Base-by-base conservation (phyloP, 1,140 invertebrate species). In the Heliconius melpomene region DNA sequence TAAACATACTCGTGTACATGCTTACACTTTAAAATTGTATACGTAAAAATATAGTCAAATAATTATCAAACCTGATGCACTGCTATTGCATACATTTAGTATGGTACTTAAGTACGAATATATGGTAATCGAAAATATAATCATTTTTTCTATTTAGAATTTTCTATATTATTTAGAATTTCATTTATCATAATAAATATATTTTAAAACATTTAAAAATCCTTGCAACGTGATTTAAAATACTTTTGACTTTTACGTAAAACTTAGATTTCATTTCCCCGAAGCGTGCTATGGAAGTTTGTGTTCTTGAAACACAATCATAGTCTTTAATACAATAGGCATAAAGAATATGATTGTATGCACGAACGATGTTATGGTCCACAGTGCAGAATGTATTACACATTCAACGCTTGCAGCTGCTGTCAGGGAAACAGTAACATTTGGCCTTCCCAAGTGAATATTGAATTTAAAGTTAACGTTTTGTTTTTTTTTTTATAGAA, bases 361-460 rank as follows among this genome's bases (percentile, higher is more conserved):
- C 2, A 66, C 20, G 23, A 60, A 29, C 60, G 71, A 40, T 38
- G 9, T 38, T 72, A n/a, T 36, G 71, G 71, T 72, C 36, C 9
- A 72, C 36, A 23, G 29, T 72, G 71, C 71, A 72, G 60, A 72
- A 40, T 72, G 36, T 72, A 72, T 72, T 72, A 72, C 71, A 72
- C 36, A 72, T 72, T 40, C 71, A 72, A 36, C 71, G 36, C 71
- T 72, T 72, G 71, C 71, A 72, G 71, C 71, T 72, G 71, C 71
- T 72, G 71, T 72, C 71, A 40, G 71, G 9, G 20, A n/a, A 72
- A 72, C 71, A 72, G 29, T 72, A 72, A 72, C 71, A 38, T n/a
- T 72, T 23, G 71, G 71, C 7, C 36, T 72, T 40, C 36, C 71
- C 71, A 23, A 72, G 29, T 72, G 71, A 38, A 72, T 72, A 72